Evolutionary conservation across 2,888 invertebrate species (phyloP).

Genomic region (Dynastes tityus): DNA sequence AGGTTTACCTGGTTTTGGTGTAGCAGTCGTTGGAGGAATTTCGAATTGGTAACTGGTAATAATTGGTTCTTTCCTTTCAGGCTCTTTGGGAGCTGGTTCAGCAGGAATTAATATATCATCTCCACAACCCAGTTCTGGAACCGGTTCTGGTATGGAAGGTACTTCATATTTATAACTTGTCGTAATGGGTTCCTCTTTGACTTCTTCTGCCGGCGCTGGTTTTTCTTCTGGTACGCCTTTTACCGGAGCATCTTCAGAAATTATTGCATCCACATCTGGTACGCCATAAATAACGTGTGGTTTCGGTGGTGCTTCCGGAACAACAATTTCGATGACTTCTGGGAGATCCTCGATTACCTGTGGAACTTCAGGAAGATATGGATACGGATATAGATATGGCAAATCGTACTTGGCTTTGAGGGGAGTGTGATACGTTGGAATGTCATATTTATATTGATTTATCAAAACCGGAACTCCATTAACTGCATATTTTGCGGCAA

Average conservation of each 20-base stretch:
- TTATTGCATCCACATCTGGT: not conserved
- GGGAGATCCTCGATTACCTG: slow-evolving; percentile 9
- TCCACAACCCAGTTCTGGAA: not conserved
- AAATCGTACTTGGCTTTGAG: slow-evolving; percentile 2
- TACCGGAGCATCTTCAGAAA: not conserved
- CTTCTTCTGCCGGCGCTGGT: not conserved
- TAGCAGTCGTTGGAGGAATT: not conserved
- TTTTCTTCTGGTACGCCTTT: not conserved
- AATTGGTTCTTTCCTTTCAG: not conserved
- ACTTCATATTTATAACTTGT: slow-evolving; percentile 9
- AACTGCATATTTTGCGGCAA: not conserved
- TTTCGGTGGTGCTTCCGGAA: not conserved
- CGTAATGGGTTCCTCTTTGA: not conserved
- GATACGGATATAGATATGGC: not conserved
- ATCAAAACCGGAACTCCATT: slow-evolving; percentile 26
- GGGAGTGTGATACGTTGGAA: slow-evolving; percentile 19
- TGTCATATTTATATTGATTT: slow-evolving; percentile 32
- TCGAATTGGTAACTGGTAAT: not conserved
- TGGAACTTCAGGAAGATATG: not conserved
- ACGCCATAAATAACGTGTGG: slow-evolving; percentile 9
- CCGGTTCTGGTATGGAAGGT: not conserved
- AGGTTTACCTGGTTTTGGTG: slow-evolving; percentile 4
- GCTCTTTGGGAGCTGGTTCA: not conserved
- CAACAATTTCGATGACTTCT: not conserved
- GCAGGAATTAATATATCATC: slow-evolving; percentile 4